A percentile compares a stretch with the other conserved stretches of the same genome.
Conservation (phyloP, 92 coral and sea anemone species). For the Heliopora coerulea region DNA sequence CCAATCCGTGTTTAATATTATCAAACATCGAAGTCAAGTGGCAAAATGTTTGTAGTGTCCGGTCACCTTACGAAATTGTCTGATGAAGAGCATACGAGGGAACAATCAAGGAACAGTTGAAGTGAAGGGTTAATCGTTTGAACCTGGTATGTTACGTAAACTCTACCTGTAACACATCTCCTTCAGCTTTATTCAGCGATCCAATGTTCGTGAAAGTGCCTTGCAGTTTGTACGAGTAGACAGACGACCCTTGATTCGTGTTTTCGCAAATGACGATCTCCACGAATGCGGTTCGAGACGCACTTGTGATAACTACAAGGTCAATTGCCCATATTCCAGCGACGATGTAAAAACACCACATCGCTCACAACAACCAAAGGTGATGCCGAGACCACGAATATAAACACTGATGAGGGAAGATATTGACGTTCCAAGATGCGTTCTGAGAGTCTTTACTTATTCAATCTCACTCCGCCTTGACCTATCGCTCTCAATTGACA, state of each 20-base stretch:
- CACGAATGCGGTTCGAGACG: constrained; percentile 26
- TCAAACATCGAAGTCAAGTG: constrained; percentile 20
- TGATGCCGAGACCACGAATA: constrained; percentile 7
- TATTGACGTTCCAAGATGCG: too few relatives aligned
- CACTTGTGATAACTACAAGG: constrained; percentile 6
- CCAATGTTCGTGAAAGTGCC: constrained; percentile 33
- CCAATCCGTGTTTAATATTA: constrained; percentile 29
- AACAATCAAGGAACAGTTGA: neutral
- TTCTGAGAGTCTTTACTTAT: too few relatives aligned
- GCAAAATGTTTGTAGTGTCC: neutral
- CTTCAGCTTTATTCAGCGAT: constrained; percentile 5
- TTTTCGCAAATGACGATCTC: constrained; percentile 22
- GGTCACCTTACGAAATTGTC: neutral
- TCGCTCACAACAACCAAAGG: neutral
- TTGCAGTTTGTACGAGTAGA: constrained; percentile 26
- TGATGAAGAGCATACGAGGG: neutral
- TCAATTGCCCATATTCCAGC: neutral
- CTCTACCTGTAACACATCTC: constrained; percentile 33
- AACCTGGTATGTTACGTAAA: neutral
- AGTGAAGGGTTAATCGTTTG: neutral
- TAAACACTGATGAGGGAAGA: constrained; percentile 14
- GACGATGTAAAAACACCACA: neutral
- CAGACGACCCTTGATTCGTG: neutral
- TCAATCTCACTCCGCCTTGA: neutral
- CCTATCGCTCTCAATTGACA: neutral